Evolutionary conservation across 2,888 invertebrate genomes (phyloP).

Genomic region (Sacculina carcini): DNA sequence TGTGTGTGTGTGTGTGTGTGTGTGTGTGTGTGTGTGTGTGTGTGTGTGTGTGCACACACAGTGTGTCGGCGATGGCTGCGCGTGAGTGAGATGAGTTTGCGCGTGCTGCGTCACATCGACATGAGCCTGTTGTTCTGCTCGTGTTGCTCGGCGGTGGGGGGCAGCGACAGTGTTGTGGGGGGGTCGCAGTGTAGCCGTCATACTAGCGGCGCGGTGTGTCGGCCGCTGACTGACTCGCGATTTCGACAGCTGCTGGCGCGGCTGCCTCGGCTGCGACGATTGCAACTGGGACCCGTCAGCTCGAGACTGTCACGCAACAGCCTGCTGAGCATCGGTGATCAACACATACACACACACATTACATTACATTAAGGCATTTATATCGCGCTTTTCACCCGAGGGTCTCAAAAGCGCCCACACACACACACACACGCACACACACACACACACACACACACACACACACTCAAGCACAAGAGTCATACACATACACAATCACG

Average conservation of each 20-base stretch:
- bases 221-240: not conserved
- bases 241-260: not conserved
- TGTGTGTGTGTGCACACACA: constrained; percentile 6
- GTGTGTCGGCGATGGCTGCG: not conserved
- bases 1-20: not conserved
- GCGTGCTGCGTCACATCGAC: not conserved
- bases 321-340: not conserved
- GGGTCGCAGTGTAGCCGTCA: too few species aligned
- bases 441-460: too few species aligned
- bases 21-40: not conserved
- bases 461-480: too few species aligned
- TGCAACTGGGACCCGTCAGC: not conserved
- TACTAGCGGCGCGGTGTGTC: not conserved
- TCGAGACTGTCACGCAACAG: not conserved
- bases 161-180: too few species aligned
- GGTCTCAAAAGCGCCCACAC: too few species aligned
- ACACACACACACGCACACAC: too few species aligned
- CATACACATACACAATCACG: too few species aligned
- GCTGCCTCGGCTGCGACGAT: not conserved
- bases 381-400: too few species aligned
- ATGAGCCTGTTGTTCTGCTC: not conserved
- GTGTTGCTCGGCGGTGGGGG: too few species aligned
- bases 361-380: too few species aligned
- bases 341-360: too few species aligned
- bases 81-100: not conserved